Evolutionary conservation across 2,888 invertebrate species (phyloP), one percentile per base, ranked within the genome.

Genomic region (Ichneumoninae sp.): DNA sequence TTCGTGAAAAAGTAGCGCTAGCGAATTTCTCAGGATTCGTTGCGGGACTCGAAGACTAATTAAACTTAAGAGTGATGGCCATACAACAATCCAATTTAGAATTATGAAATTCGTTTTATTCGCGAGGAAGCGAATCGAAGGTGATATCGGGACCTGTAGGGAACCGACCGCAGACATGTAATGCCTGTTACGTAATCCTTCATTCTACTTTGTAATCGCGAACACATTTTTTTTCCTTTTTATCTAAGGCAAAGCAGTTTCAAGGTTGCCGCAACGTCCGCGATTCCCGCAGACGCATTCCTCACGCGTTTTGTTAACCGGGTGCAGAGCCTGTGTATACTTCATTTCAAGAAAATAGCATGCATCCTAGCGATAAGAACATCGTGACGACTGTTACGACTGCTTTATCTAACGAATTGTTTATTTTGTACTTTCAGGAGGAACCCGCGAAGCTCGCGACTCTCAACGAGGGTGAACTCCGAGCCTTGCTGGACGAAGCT

Each of bases 401-500:
- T 6, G 8, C n/a, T 47, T 47, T 71, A 44, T 52, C 54, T n/a
- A 71, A 33, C 62, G 50, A 13, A 68, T 66, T 36, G 65, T 26
- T 69, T 22, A 16, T 76, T 86, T 83, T 83, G 71, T 60, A 80
- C 79, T 91, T 92, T 74, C 87, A 94, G 94, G 92, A 92, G 87
- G 94, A 94, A 89, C 92, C 94, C 78, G 91, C 93, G 82, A 93
- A 92, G 85, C 90, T 93, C 80, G 93, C 92, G 87, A 95, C 96
- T 89, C 94, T 97, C 92, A 97, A 97, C 94, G 97, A 97, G 92
- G 95, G 95, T 81, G 96, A 96, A 93, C 94, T 97, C 86, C 96
- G 96, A 90, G 96, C 96, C 82, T 94, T 97, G 87, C 94, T 97
- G 90, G 97, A 97, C 93, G 97, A 97, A 95, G 97, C 97, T 88